Evolutionary conservation across 2,888 invertebrate species (phyloP).

Genomic region (Ectemnius continuus): DNA sequence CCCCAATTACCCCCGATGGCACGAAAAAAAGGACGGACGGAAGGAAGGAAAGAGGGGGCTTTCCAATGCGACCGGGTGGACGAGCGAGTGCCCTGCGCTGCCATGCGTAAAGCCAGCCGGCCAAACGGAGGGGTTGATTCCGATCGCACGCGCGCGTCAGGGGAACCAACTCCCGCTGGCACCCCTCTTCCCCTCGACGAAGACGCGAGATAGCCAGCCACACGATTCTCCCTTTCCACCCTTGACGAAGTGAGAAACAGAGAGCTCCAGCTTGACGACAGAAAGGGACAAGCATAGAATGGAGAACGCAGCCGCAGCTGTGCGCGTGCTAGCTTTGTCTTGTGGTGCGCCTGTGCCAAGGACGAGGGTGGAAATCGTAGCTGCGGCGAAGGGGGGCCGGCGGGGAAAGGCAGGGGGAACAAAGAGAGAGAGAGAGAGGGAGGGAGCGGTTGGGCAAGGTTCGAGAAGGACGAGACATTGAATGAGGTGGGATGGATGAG

Average conservation of each 20-base stretch:
- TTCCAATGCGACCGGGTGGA: background rate
- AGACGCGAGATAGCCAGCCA: too few relatives aligned
- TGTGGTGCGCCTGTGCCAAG: constrained; percentile 42
- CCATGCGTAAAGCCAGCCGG: background rate
- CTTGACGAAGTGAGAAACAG: background rate
- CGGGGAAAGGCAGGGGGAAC: background rate
- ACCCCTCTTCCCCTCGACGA: too few relatives aligned
- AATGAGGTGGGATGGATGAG: too few relatives aligned
- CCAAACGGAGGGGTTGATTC: background rate
- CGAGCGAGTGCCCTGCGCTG: background rate
- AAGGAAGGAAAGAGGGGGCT: background rate
- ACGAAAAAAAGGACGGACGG: too few relatives aligned
- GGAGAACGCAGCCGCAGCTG: constrained; percentile 28
- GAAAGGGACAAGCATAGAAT: constrained; percentile 8
- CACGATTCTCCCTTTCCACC: too few relatives aligned
- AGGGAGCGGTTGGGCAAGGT: constrained; percentile 3
- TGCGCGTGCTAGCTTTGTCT: constrained; percentile 19
- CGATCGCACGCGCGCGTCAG: too few relatives aligned
- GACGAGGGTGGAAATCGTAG: constrained; percentile 14
- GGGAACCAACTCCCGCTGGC: too few relatives aligned
- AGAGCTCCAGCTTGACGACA: constrained; percentile 16
- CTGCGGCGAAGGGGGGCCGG: background rate
- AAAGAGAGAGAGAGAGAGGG: background rate
- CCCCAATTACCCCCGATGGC: constrained; percentile 1
- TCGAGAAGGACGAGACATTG: background rate